Evolutionary conservation across 1,140 invertebrate species (phyloP), one percentile per base, ranked within the genome.

Genomic region (Zaprionus tsacasi): DNA sequence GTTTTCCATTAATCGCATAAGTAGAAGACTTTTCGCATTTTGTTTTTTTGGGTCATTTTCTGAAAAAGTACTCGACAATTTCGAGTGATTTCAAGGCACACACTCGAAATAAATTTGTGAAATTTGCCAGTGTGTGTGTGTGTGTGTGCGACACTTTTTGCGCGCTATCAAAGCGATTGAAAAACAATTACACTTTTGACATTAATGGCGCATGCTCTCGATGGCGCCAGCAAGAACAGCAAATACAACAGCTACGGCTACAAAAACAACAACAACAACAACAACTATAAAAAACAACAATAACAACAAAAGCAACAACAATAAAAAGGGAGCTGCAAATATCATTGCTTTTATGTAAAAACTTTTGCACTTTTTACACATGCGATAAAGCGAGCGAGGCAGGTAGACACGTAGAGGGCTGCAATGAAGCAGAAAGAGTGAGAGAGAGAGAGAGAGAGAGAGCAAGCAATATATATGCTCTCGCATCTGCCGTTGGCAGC

Each of bases 161-260:
- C 63, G 45, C 55, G 80, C 82, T 89, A 88, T 88, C 83, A 88
- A 81, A 89, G 81, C 85, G 83, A 88, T 88, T 88, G 82, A 81
- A 88, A 88, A 89, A 83, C 83, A 88, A 88, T 88, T 88, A 88
- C 85, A 88, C 83, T 87, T 87, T 73, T 88, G 85, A 80, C 83
- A 83, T 67, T 88, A 88, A 89, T 88, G 81, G 83, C 68, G 50
- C 61, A 58, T 76, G 74, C 40, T 72, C 43, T 67, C 56, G 70
- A 65, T 48, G 56, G 59, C 59, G 52, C 11, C 63, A 61, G 38
- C 60, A 60, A 60, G 8, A 25, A 15, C 54, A 76, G 33, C 56
- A 60, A 60, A 54, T 59, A 59, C 12, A 43, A 45, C 58, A 58
- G 33, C 60, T 30, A 25, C 27, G 8, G 33, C 60, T 30, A 25